phyloP scores from a whole-genome alignment of 1,140 invertebrate species.

The Drosophila nigrodunni region DNA sequence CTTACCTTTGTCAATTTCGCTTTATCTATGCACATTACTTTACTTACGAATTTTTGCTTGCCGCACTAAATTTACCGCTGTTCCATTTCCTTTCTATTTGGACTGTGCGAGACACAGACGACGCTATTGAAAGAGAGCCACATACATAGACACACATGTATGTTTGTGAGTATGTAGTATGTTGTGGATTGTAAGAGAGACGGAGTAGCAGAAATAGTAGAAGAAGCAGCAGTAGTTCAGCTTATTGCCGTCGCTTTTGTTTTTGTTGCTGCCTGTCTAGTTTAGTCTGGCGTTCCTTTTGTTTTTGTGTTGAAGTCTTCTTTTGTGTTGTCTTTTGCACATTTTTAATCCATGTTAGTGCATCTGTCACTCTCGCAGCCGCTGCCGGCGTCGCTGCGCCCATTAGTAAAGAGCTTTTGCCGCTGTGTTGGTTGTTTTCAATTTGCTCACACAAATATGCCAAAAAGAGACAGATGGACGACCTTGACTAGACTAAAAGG shows the following conservation, averaged over 20 bases:
- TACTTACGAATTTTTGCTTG: slow-evolving; percentile 32
- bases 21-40: slow-evolving; percentile 40
- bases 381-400: slow-evolving; percentile 11
- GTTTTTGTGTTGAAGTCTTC: slow-evolving; percentile 33
- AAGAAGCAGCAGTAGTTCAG: slow-evolving; percentile 27
- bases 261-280: slow-evolving; percentile 35
- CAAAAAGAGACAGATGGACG: slow-evolving; percentile 41
- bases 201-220: slow-evolving; percentile 1
- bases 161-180: background rate
- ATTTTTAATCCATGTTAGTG: slow-evolving; percentile 61
- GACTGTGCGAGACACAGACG: slow-evolving; percentile 26
- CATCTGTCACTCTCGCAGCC: slow-evolving; percentile 48
- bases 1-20: slow-evolving; percentile 8
- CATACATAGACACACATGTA: background rate
- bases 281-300: slow-evolving; percentile 34
- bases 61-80: slow-evolving; percentile 30
- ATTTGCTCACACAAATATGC: slow-evolving; percentile 30
- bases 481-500: slow-evolving; percentile 37
- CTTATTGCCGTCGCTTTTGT: slow-evolving; percentile 27
- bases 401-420: slow-evolving; percentile 37
- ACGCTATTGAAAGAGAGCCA: slow-evolving; percentile 22
- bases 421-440: slow-evolving; percentile 27
- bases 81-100: slow-evolving; percentile 38
- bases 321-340: slow-evolving; percentile 50
- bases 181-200: slow-evolving; percentile 1